Evolutionary conservation across 1,140 invertebrate species (phyloP).

Genomic region (Procambarus clarkii): DNA sequence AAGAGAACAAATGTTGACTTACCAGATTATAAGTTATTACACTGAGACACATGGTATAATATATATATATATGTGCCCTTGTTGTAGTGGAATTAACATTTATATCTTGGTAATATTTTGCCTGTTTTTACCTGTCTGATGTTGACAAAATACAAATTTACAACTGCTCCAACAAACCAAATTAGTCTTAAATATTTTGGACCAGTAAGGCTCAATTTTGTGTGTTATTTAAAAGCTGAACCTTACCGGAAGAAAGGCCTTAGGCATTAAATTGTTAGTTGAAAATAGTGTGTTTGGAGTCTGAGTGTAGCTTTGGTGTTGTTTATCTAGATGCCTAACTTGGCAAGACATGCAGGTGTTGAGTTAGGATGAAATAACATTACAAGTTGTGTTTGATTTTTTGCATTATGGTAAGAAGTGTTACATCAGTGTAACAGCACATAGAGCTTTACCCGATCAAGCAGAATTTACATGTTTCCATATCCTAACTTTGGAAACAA

Average conservation of each 20-base stretch:
- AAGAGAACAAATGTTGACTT: constrained; percentile 3
- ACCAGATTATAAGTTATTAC: background rate
- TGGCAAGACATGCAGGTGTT: constrained; percentile 22
- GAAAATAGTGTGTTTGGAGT: background rate
- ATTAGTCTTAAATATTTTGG: background rate
- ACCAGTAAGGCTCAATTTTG: constrained; percentile 26
- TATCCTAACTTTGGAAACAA: background rate
- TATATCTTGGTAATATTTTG: background rate
- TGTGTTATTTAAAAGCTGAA: constrained; percentile 18
- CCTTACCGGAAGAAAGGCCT: constrained; percentile 7
- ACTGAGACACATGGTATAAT: background rate
- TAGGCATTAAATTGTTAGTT: constrained; percentile 15
- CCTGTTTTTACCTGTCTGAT: background rate
- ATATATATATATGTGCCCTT: background rate
- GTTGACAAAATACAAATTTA: background rate
- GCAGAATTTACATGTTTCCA: background rate
- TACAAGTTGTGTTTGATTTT: background rate
- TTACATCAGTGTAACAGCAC: background rate
- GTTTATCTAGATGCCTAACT: constrained; percentile 15
- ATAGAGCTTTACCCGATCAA: background rate
- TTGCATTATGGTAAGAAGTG: background rate
- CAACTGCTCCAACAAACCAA: background rate
- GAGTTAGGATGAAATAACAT: background rate
- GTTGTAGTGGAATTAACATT: background rate
- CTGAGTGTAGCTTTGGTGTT: constrained; percentile 21